phyloP scores from a whole-genome alignment of 2,888 invertebrate species.

The Aproaerema taeniolella region DNA sequence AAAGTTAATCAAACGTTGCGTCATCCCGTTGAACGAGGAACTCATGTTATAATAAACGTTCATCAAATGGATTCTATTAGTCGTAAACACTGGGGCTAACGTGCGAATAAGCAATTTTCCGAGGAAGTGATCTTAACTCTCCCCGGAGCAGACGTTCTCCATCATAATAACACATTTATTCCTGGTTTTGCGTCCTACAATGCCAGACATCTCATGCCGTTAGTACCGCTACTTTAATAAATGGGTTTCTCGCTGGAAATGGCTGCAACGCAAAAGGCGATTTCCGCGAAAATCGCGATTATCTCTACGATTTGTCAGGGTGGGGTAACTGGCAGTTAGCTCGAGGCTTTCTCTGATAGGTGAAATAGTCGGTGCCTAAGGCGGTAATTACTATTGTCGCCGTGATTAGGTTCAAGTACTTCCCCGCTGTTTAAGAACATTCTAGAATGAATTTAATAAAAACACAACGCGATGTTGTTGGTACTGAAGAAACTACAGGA shows the following conservation, averaged over 20 bases:
- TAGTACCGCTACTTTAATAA: slow-evolving; percentile 32
- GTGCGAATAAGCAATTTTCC: slow-evolving; percentile 47
- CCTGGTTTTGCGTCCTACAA: slow-evolving; percentile 17
- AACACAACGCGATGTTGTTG: too few species aligned
- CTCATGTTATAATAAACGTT: too few species aligned
- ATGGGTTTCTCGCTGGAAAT: slow-evolving; percentile 25
- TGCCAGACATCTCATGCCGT: slow-evolving; percentile 14
- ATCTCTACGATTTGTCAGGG: slow-evolving; percentile 46
- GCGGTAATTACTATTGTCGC: too few species aligned
- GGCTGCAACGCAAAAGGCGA: slow-evolving; percentile 10
- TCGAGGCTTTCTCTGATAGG: too few species aligned
- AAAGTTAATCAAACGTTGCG: slow-evolving; percentile 40
- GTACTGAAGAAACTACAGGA: too few species aligned
- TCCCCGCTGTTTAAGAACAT: too few species aligned
- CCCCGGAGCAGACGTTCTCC: slow-evolving; percentile 30
- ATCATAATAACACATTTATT: slow-evolving; percentile 35
- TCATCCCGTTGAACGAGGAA: slow-evolving; percentile 23
- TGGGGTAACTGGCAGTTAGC: slow-evolving; percentile 32
- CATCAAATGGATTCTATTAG: slow-evolving; percentile 32
- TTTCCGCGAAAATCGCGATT: slow-evolving; percentile 25
- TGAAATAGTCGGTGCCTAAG: too few species aligned
- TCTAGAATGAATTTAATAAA: too few species aligned
- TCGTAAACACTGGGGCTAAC: slow-evolving; percentile 29
- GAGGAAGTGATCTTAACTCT: slow-evolving; percentile 44
- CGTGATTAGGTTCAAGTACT: too few species aligned